phyloP scores from a whole-genome alignment of 2,888 invertebrate genomes.

The Tinea trinotella region DNA sequence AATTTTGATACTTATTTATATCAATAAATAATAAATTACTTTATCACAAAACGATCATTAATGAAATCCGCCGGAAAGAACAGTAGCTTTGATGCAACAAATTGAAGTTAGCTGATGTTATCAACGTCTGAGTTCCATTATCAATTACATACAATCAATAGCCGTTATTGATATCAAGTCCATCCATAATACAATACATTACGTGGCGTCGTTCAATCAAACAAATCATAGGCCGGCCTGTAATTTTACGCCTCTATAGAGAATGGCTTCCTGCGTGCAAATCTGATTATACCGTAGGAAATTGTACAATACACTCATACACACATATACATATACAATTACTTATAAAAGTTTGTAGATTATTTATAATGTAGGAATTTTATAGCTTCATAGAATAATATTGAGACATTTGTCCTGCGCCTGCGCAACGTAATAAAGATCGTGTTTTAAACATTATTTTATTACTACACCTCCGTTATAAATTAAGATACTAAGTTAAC shows the following conservation, averaged over 20 bases:
- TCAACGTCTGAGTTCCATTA: background rate
- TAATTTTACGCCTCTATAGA: constrained; percentile 12
- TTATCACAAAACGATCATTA: too few species aligned
- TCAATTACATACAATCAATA: constrained; percentile 1
- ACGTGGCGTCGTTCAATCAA: constrained; percentile 8
- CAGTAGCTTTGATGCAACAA: constrained; percentile 11
- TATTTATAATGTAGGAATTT: background rate
- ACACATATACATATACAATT: background rate
- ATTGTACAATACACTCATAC: background rate
- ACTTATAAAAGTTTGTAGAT: too few species aligned
- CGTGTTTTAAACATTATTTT: background rate
- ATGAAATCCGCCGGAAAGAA: background rate
- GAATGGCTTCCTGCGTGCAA: constrained; percentile 3
- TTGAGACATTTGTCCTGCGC: background rate
- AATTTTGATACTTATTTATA: background rate
- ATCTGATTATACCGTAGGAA: background rate
- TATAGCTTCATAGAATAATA: too few species aligned
- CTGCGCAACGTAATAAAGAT: background rate
- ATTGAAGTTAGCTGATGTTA: background rate
- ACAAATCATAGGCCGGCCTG: constrained; percentile 9
- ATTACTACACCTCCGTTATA: too few species aligned
- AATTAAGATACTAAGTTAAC: background rate
- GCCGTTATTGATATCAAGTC: background rate
- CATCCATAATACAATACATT: background rate
- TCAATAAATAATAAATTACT: background rate